phyloP scores from a whole-genome alignment of 2,888 invertebrate genomes.

The Ochlodes sylvanus region DNA sequence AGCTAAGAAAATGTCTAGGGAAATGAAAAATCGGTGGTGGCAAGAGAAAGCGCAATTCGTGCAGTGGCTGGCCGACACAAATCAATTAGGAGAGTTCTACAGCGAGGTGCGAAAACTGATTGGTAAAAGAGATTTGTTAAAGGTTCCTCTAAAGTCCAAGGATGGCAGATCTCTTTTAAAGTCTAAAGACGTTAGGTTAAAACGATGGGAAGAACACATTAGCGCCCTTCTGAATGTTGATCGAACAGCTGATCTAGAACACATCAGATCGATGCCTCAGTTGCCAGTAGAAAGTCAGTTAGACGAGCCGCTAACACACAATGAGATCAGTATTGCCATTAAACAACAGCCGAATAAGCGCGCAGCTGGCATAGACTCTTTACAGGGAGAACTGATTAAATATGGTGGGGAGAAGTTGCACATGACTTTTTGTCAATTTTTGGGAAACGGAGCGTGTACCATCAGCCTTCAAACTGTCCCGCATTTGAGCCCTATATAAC shows the following conservation, averaged over 20 bases:
- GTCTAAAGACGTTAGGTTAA: neutral
- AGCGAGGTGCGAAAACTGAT: slow-evolving; percentile 30
- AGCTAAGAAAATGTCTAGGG: slow-evolving; percentile 23
- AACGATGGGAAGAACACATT: neutral
- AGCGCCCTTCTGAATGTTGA: neutral
- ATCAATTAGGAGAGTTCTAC: slow-evolving; percentile 39
- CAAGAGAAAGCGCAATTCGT: slow-evolving; percentile 34
- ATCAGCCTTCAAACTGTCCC: neutral
- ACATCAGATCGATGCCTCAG: neutral
- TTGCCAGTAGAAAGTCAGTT: neutral
- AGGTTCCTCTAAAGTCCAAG: slow-evolving; percentile 11
- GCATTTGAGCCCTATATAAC: neutral
- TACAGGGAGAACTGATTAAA: neutral
- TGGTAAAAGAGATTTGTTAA: neutral
- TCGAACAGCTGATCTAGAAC: neutral
- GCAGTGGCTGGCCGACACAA: slow-evolving; percentile 38
- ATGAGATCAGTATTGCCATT: neutral
- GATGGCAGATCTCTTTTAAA: neutral
- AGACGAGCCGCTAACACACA: neutral
- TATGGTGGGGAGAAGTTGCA: neutral
- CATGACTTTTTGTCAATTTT: neutral
- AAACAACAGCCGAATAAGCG: neutral
- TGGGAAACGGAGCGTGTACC: neutral
- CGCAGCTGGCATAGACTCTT: neutral
- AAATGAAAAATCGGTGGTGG: slow-evolving; percentile 41